Conservation (phyloP, 1,140 invertebrate species). For the Proales similis region DNA sequence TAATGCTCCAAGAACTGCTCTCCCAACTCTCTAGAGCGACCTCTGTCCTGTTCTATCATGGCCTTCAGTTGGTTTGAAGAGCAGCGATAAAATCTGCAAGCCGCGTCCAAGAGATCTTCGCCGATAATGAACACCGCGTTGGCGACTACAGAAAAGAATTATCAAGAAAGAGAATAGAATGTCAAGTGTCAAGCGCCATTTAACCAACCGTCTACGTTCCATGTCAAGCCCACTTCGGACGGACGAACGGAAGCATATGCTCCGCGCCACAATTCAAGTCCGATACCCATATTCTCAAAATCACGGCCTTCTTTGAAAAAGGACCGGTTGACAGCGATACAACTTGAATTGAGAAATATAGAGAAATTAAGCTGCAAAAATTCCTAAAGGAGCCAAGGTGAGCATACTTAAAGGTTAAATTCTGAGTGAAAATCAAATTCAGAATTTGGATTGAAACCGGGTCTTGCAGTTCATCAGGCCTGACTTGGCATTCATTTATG, state of each 20-base stretch:
- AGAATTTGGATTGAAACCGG: conserved; percentile 10
- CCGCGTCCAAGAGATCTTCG: conserved; percentile 19
- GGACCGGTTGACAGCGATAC: conserved; percentile 17
- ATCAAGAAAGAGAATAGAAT: too few relatives aligned
- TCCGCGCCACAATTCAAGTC: conserved; percentile 29
- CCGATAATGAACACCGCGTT: conserved; percentile 20
- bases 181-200: too few relatives aligned
- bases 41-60: conserved; percentile 1
- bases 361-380: too few relatives aligned
- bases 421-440: conserved; percentile 19
- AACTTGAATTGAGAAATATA: not conserved
- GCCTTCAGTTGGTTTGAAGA: not conserved
- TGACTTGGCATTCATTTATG: conserved; percentile 14
- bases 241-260: conserved; percentile 27
- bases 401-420: too few relatives aligned
- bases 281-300: not conserved
- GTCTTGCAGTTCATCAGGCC: not conserved
- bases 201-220: conserved; percentile 28
- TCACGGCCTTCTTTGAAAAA: conserved; percentile 22
- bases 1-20: not conserved
- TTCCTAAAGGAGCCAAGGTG: too few relatives aligned
- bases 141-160: too few relatives aligned
- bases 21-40: not conserved
- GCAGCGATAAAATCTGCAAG: not conserved
- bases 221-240: conserved; percentile 34